Base-by-base conservation (phyloP, 2,113 vertebrate genomes). In the Neofelis nebulosa region DNA sequence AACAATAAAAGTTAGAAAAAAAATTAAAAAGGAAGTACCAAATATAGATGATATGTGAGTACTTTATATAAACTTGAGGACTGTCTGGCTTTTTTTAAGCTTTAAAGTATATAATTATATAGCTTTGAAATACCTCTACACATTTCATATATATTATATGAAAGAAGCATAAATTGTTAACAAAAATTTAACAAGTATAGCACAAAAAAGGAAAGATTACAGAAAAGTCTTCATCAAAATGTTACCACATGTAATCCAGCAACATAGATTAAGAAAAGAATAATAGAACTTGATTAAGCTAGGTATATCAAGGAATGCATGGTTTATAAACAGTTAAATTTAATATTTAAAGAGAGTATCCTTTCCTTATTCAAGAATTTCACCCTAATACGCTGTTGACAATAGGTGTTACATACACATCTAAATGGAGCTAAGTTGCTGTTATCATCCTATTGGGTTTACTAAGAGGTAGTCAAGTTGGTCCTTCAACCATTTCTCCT, bases 321-420 rank as follows among this genome's bases (percentile, higher is more conserved):
- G 5, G 14, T 12, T 84, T 84, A 65, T 19, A 89, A 90, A 48
- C 5, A 71, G 10, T 55, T 12, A 76, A 41, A 86, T 80, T 23
- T 63, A 84, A 73, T 68, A 79, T 14, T 71, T 66, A 84, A n/a
- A 19, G 8, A 7, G 2, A 55, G 1, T 45, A 55, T 48, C 38
- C 25, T 85, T 91, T 69, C 31, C 65, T 91, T 76, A 48, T 73
- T 18, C 91, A 31, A 65, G 29, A 92, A 92, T 94, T 85, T 88
- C 3, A 61, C 33, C 36, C 21, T 71, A 23, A 41, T 38, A 52
- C 6, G 33, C 23, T 84, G 45, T 48, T 89, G 19, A 69, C 10
- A 63, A 16, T 13, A 85, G 12, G 4, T 65, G 11, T 0, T 74
- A 25, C 16, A n/a, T 48, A 23, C 69, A 16, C 52, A 38, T 76